phyloP scores from a whole-genome alignment of 2,888 invertebrate genomes.

The Cerastoderma edule region DNA sequence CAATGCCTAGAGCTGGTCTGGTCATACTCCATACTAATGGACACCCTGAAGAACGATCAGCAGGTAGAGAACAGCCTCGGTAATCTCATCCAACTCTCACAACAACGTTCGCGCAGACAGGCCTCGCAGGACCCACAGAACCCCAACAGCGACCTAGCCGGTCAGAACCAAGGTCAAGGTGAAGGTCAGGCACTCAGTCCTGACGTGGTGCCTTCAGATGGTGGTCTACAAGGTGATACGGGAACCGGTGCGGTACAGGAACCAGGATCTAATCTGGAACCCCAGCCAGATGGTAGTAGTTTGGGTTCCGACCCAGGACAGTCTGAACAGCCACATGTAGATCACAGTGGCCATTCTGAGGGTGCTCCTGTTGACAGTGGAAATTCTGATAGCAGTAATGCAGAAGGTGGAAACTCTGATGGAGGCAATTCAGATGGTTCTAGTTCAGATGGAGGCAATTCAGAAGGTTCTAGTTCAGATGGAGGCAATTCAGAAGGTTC shows the following conservation, averaged over 20 bases:
- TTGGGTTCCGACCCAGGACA: not conserved
- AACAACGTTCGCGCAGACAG: too few species aligned
- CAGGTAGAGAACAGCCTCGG: conserved; percentile 13
- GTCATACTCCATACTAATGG: conserved; percentile 16
- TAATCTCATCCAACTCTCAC: not conserved
- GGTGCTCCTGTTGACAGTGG: not conserved
- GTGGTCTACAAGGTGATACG: not conserved
- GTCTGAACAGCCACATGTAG: not conserved
- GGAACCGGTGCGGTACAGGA: not conserved
- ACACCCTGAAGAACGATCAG: conserved; percentile 18
- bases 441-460: too few species aligned
- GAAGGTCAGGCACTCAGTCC: conserved; percentile 14
- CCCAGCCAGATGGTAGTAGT: conserved; percentile 6
- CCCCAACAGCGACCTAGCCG: not conserved
- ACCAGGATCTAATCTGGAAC: not conserved
- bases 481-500: not conserved
- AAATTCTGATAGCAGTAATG: too few species aligned
- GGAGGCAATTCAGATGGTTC: not conserved
- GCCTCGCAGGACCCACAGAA: not conserved
- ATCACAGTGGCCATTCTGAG: not conserved
- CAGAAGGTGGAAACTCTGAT: conserved; percentile 1
- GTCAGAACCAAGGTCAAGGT: not conserved
- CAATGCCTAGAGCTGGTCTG: conserved; percentile 18
- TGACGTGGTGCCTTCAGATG: not conserved
- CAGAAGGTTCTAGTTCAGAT: not conserved